Evolutionary conservation across 1,140 invertebrate genomes (phyloP), one percentile per base, ranked within the genome.

Genomic region (Drosophila ananassae): DNA sequence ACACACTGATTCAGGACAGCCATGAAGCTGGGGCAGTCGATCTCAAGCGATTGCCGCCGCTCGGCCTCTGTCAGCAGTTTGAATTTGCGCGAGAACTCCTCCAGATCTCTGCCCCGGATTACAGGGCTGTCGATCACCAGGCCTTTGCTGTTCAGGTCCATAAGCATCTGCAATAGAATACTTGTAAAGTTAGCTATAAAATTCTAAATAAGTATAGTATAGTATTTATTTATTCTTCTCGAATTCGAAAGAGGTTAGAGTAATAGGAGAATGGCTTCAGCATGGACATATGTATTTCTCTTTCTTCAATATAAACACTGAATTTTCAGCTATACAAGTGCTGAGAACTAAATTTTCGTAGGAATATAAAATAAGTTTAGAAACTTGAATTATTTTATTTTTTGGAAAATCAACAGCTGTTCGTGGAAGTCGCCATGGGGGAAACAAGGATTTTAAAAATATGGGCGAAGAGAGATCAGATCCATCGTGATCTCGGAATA

Each of bases 1-100:
- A 98, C 97, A 89, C 95, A 95, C 93, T 98, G 96, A 92, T 96
- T 95, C 54, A 98, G 93, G 84, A 98, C 95, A 76, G 94, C 94
- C 79, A 97, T 94, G 60, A 98, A 95, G 92, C 97, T 96, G 77
- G 95, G 95, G 80, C 94, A 95, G n/a, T 95, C 95, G 39, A 98
- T 97, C 93, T 96, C 94, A 73, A 98, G 94, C 12, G 97, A 96
- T 67, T 94, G 93, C 79, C 95, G 95, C 13, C 97, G 92, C 93
- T 98, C 97, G 60, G 95, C 94, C 75, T 95, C 94, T 37, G 95
- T 95, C n/a, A 98, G 93, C 60, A 96, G 93, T 81, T 94, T 94
- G 74, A 96, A 96, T 93, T 97, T 97, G 55, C 95, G 94, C 48
- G 94, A 93, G 92, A 98, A 98, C 79, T 97, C 95, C 68, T 97